Evolutionary conservation across 2,113 vertebrate species (phyloP).

Genomic region (Hyperoodon ampullatus): DNA sequence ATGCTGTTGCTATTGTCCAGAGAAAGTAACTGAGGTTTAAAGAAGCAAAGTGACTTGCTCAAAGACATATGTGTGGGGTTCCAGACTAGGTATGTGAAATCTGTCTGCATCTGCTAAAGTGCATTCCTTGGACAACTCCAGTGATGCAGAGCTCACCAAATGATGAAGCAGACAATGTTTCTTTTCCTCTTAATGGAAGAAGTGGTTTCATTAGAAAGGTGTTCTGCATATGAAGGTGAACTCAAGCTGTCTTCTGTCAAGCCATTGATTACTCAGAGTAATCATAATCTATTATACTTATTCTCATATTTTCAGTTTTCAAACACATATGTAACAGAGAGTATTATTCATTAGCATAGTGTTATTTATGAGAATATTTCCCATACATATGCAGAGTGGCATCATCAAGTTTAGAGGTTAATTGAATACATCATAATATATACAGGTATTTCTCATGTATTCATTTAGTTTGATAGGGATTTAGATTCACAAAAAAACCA

Average conservation of each 20-base stretch:
- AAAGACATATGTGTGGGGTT: not conserved
- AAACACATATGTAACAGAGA: not conserved
- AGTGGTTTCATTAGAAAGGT: not conserved
- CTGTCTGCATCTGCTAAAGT: not conserved
- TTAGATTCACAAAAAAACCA: not conserved
- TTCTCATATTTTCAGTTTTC: not conserved
- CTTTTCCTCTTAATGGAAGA: not conserved
- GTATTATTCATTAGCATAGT: not conserved
- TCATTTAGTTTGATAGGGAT: not conserved
- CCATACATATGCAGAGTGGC: not conserved
- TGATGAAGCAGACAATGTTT: not conserved
- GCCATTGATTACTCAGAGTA: not conserved
- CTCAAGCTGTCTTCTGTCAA: slow-evolving; percentile 23
- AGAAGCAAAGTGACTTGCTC: not conserved
- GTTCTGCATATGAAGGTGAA: not conserved
- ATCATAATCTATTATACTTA: not conserved
- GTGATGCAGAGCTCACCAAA: not conserved
- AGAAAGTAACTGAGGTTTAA: not conserved
- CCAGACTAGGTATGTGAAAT: not conserved
- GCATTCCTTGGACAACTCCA: not conserved
- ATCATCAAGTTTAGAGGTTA: not conserved
- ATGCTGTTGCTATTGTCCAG: not conserved
- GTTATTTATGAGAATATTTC: not conserved
- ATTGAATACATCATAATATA: not conserved
- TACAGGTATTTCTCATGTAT: not conserved